Percentiles rank a stretch among this genome's conserved stretches.
Evolutionary conservation across 2,888 invertebrate species (phyloP).

Genomic region (Volucella inflata): DNA sequence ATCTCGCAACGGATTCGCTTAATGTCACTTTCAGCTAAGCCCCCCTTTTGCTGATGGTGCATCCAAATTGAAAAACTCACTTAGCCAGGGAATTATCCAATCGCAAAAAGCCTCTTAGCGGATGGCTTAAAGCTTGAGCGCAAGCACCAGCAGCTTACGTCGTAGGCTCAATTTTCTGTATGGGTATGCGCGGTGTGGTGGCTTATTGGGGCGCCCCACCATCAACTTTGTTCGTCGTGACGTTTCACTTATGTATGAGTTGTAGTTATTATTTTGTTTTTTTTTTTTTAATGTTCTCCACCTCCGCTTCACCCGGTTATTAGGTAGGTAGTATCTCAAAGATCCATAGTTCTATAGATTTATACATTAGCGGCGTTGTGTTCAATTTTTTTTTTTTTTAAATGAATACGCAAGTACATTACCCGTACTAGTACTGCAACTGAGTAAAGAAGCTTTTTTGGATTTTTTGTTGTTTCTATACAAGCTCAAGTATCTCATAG

Average conservation of each 20-base stretch:
- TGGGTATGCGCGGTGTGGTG: not conserved
- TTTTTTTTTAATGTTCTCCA: conserved; percentile 38
- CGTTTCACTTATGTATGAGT: conserved; percentile 60
- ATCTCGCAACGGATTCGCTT: conserved; percentile 41
- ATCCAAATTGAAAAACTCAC: conserved; percentile 37
- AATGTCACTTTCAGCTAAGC: conserved; percentile 54
- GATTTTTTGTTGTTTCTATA: conserved; percentile 52
- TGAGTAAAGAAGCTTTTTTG: conserved; percentile 61
- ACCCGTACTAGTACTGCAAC: conserved; percentile 16
- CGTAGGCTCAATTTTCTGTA: conserved; percentile 29
- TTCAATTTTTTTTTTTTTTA: conserved; percentile 28
- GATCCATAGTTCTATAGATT: conserved; percentile 14
- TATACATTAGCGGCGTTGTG: conserved; percentile 29
- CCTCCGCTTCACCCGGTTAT: conserved; percentile 9
- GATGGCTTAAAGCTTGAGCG: conserved; percentile 60
- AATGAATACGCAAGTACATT: not conserved
- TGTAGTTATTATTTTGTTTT: conserved; percentile 45
- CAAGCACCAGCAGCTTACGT: conserved; percentile 60
- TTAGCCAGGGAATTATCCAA: conserved; percentile 62
- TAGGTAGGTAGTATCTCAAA: conserved; percentile 5
- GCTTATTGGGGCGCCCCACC: conserved; percentile 51
- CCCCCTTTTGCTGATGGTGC: conserved; percentile 11
- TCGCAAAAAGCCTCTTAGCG: conserved; percentile 60
- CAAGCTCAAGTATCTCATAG: conserved; percentile 26
- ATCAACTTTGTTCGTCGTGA: conserved; percentile 50